Percentiles rank a stretch among this genome's conserved stretches.
Conservation (phyloP, 2,113 vertebrate genomes). For the Emydocephalus ijimae region DNA sequence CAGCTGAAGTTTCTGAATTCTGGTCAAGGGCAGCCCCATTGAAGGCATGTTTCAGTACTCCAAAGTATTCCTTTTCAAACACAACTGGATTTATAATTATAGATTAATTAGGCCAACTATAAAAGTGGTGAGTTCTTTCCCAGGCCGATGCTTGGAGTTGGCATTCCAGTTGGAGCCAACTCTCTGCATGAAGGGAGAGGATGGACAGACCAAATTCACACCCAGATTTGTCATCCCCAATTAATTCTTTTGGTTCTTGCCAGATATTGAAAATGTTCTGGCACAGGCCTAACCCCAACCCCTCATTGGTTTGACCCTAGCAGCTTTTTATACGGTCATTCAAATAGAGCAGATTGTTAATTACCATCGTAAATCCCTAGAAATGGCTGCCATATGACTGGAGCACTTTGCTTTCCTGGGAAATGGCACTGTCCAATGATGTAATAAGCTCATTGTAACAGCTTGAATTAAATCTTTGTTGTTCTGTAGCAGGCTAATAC, state of each 20-base stretch:
- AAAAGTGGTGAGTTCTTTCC: not conserved
- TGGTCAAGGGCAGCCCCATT: not conserved
- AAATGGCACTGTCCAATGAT: not conserved
- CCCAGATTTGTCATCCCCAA: not conserved
- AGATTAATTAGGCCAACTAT: not conserved
- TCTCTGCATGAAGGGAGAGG: not conserved
- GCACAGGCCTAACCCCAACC: not conserved
- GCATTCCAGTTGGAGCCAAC: not conserved
- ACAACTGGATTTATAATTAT: not conserved
- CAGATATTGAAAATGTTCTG: not conserved
- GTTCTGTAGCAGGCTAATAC: not conserved
- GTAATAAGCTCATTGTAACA: slow-evolving; percentile 12
- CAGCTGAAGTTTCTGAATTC: not conserved
- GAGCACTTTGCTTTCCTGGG: slow-evolving; percentile 28
- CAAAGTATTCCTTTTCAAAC: not conserved
- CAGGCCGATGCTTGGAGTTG: not conserved
- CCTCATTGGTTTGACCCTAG: not conserved
- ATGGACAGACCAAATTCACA: not conserved
- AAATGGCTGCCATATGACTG: rapidly evolving
- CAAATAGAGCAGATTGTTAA: slow-evolving; percentile 2
- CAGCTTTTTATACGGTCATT: not conserved
- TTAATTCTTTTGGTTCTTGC: not conserved
- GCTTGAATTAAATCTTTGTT: slow-evolving; percentile 15
- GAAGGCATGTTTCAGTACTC: not conserved
- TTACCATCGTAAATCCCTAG: slow-evolving; percentile 10